Base-by-base conservation (phyloP, 2,888 invertebrate genomes). In the Stenchaetothrips biformis region DNA sequence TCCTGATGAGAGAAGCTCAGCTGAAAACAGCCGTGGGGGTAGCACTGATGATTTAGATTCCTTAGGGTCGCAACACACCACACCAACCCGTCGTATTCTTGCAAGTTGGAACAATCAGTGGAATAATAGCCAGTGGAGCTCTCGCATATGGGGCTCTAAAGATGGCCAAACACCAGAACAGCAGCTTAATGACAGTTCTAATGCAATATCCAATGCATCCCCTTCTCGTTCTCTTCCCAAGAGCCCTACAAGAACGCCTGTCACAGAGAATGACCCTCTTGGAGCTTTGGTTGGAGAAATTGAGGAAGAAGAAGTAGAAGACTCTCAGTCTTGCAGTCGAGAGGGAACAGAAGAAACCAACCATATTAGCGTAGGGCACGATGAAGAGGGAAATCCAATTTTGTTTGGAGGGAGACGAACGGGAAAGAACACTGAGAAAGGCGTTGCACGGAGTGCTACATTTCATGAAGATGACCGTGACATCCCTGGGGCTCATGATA, bases 251-350 rank as follows among this genome's bases (percentile, higher is more conserved):
- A 90, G 95, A 81, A 96, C 95, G 3, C 94, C 95, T 0, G 96
- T 97, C 0, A 94, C 96, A 0, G 92, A 95, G 85, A 96, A 97
- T 87, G 97, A 97, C 88, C 97, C 97, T 0, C 88, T 97, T 37
- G 97, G 97, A 8, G 95, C 96, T 7, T 88, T 97, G 2, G 87
- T 80, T 13, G 88, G 87, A 79, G 82, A 82, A 82, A 87, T 87
- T 80, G 85, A 86, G 79, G 83, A 87, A 18, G 83, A 83, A 79
- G 83, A 82, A 18, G 59, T 25, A 25, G 67, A 74, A 74, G 67
- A 21, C 25, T 11, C 25, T 21, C 67, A 74, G 25, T 74, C 67
- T 25, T 21, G 67, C 25, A 21, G 67, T 7, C 21, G 6, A 7
- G 67, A 74, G 11, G 21, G 67, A 21, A 8, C 67, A 8, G 67